phyloP scores from a whole-genome alignment of 2,888 invertebrate genomes.

The Nymphalis c-album region DNA sequence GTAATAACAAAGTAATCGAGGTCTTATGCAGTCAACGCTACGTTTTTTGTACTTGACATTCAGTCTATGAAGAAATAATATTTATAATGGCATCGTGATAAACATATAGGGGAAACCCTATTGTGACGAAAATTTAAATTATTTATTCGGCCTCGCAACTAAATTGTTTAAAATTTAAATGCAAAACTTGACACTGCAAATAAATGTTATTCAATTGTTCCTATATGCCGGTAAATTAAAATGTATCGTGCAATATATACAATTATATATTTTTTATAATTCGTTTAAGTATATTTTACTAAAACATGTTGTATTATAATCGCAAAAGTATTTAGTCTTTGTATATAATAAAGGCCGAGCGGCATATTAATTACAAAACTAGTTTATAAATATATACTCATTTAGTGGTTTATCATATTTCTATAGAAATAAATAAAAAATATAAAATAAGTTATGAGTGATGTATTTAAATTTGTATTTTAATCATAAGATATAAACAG shows the following conservation, averaged over 20 bases:
- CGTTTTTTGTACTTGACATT: slow-evolving; percentile 64
- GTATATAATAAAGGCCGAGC: too few species aligned
- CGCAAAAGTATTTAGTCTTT: too few species aligned
- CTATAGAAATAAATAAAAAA: not conserved
- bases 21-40: slow-evolving; percentile 53
- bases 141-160: slow-evolving; percentile 23
- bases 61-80: slow-evolving; percentile 41
- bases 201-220: not conserved
- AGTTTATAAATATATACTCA: not conserved
- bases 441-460: not conserved
- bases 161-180: slow-evolving; percentile 7
- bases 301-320: too few species aligned
- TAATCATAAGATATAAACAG: not conserved
- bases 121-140: slow-evolving; percentile 22
- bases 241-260: too few species aligned
- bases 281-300: too few species aligned
- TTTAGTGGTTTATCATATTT: not conserved
- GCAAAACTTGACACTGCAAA: not conserved
- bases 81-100: slow-evolving; percentile 40
- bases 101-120: slow-evolving; percentile 38
- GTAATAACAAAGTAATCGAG: slow-evolving; percentile 53
- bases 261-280: too few species aligned
- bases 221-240: not conserved
- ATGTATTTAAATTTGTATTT: slow-evolving; percentile 3
- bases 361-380: not conserved